Conservation (phyloP, 2,797 vertebrate genomes). For the Gymnothorax reevesii region DNA sequence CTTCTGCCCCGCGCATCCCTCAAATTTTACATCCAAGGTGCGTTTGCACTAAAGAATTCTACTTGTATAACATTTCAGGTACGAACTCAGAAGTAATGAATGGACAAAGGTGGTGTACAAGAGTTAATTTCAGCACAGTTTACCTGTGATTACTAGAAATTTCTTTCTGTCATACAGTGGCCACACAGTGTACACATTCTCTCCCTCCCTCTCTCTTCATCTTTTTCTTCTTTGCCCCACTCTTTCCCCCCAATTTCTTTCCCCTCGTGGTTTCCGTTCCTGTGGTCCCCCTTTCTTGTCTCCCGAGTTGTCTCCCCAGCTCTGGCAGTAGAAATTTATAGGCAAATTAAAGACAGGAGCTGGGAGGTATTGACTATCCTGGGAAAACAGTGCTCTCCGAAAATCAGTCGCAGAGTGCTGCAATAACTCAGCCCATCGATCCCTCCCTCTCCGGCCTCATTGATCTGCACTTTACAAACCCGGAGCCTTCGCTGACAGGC, state of each 20-base stretch:
- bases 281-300: background rate
- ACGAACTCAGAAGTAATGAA: background rate
- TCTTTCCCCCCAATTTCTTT: background rate
- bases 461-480: conserved; percentile 66
- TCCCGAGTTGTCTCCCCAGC: conserved; percentile 36
- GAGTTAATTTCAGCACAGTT: background rate
- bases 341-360: conserved; percentile 68
- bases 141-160: background rate
- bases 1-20: too few relatives aligned
- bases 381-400: conserved; percentile 76
- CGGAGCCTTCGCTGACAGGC: conserved; percentile 50
- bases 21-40: background rate
- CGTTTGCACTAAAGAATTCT: background rate
- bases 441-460: conserved; percentile 51
- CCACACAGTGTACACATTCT: too few relatives aligned
- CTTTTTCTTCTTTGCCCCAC: background rate
- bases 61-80: background rate
- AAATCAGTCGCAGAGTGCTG: conserved; percentile 71
- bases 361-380: conserved; percentile 75
- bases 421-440: conserved; percentile 73
- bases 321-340: conserved; percentile 34
- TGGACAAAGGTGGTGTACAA: background rate
- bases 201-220: background rate
- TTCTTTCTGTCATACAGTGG: background rate
- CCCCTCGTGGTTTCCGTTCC: conserved; percentile 25